Percentiles rank a stretch among this genome's conserved stretches.
Conservation (phyloP, 1,140 invertebrate species). For the Aphaenogaster rudis region DNA sequence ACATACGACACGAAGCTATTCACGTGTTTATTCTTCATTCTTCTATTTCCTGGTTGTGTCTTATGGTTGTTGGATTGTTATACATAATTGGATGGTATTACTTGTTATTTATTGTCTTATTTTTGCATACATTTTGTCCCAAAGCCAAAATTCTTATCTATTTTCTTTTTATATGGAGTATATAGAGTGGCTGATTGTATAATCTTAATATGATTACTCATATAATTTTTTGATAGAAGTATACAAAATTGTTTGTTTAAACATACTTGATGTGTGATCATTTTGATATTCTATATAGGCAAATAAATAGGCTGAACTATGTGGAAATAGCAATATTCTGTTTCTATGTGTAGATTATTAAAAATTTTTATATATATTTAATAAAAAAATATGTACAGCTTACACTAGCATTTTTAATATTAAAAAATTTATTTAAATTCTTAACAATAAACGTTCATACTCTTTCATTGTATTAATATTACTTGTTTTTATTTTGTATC, state of each 20-base stretch:
- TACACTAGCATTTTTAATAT: neutral
- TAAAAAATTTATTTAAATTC: neutral
- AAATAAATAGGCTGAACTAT: neutral
- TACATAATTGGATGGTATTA: neutral
- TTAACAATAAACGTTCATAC: neutral
- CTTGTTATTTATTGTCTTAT: slow-evolving; percentile 2
- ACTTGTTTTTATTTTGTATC: neutral
- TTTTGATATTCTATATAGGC: neutral
- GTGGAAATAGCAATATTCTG: neutral
- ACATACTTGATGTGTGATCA: neutral
- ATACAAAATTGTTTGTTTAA: neutral
- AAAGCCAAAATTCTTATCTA: neutral
- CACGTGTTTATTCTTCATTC: neutral
- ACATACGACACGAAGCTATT: neutral
- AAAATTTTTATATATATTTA: neutral
- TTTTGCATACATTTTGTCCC: slow-evolving; percentile 10
- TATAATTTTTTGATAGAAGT: neutral
- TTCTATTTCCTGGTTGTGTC: neutral
- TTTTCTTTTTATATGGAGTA: neutral
- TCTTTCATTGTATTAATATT: neutral
- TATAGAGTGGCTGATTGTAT: neutral
- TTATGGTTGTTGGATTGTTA: neutral
- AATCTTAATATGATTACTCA: neutral
- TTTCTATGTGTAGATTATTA: neutral
- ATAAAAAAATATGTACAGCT: neutral